Conservation (phyloP, 1,140 invertebrate genomes). For the Calliopsis andreniformis region DNA sequence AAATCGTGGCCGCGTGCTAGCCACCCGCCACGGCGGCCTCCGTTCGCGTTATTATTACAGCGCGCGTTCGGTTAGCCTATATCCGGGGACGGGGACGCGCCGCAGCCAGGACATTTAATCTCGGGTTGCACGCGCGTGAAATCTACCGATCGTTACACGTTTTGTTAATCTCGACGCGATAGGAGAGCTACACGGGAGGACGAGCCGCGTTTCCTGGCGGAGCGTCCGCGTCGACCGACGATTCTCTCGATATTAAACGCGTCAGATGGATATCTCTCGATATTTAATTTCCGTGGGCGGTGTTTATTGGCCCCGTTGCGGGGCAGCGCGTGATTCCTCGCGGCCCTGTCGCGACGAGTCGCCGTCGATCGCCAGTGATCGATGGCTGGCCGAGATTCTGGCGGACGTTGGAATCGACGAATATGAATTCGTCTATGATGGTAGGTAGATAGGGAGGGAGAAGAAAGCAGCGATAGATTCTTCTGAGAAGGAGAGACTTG, state of each 20-base stretch:
- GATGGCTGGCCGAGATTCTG: slow-evolving; percentile 7
- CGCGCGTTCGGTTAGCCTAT: slow-evolving; percentile 23
- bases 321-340: not conserved
- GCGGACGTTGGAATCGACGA: not conserved
- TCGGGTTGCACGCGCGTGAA: slow-evolving; percentile 72
- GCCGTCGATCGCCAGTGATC: not conserved
- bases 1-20: slow-evolving; percentile 71
- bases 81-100: slow-evolving; percentile 45
- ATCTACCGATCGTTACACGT: slow-evolving; percentile 69
- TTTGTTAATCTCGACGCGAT: slow-evolving; percentile 67
- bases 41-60: slow-evolving; percentile 62
- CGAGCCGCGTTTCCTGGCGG: slow-evolving; percentile 10
- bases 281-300: slow-evolving; percentile 44
- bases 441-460: no score
- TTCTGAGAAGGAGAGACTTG: no score
- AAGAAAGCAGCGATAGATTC: no score
- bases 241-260: slow-evolving; percentile 28
- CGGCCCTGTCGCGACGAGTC: not conserved
- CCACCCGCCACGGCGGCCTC: slow-evolving; percentile 64
- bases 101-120: slow-evolving; percentile 68
- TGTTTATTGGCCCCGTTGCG: not conserved
- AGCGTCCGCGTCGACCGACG: not conserved
- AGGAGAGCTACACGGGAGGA: slow-evolving; percentile 20
- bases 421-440: no score
- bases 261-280: slow-evolving; percentile 33